Conservation (phyloP, 2,797 vertebrate genomes). For the Antrozous pallidus region DNA sequence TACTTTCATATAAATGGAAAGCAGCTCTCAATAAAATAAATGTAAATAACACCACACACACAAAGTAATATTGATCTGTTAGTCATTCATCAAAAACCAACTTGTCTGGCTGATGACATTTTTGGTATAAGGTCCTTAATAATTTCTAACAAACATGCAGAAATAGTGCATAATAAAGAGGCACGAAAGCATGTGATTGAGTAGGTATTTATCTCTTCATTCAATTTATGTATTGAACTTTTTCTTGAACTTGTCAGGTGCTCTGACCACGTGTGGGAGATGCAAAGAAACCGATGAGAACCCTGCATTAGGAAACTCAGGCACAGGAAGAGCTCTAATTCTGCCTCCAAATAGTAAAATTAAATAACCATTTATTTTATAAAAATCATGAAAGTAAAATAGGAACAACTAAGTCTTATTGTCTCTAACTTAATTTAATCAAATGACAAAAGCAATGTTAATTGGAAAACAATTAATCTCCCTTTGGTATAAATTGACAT, state of each 20-base stretch:
- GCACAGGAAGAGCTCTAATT: not conserved
- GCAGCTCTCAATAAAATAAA: conserved; percentile 46
- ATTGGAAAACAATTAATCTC: not conserved
- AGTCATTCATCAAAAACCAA: conserved; percentile 41
- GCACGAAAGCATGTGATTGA: not conserved
- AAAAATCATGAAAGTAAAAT: not conserved
- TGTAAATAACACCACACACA: conserved; percentile 9
- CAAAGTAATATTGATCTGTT: conserved; percentile 41
- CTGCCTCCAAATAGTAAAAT: not conserved
- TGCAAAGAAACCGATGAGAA: not conserved
- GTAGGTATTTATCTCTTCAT: not conserved
- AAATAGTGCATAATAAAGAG: conserved; percentile 22
- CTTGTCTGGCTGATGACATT: conserved; percentile 38
- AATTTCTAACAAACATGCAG: conserved; percentile 16
- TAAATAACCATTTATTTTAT: not conserved
- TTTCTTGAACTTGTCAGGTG: not conserved
- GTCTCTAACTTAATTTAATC: not conserved
- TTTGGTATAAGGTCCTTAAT: conserved; percentile 39
- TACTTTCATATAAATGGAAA: conserved; percentile 62
- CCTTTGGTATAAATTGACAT: not conserved
- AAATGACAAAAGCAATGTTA: not conserved
- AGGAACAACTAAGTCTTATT: not conserved
- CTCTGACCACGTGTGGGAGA: not conserved
- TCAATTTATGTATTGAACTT: not conserved
- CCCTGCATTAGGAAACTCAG: not conserved